Evolutionary conservation across 2,797 vertebrate genomes (phyloP).

Genomic region (Mus minutoides): DNA sequence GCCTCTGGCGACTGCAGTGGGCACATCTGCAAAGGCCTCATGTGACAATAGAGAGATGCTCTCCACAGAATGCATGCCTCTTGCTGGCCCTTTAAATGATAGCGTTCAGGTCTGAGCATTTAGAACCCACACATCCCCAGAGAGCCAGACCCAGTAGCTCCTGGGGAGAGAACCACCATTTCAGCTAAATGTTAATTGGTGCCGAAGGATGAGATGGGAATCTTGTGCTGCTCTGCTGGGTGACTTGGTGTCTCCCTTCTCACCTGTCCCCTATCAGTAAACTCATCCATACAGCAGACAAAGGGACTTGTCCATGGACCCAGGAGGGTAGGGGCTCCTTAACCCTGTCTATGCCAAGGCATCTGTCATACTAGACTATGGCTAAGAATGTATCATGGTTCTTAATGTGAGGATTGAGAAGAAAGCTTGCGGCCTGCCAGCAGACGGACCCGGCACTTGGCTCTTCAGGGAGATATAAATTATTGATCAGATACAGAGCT

Average conservation of each 20-base stretch:
- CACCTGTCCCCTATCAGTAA: background rate
- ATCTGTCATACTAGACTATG: no score
- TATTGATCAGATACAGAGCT: background rate
- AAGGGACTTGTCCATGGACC: background rate
- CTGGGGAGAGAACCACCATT: background rate
- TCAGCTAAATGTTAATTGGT: slow-evolving; percentile 63
- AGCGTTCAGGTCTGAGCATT: background rate
- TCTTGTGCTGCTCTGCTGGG: background rate
- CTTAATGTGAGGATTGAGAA: background rate
- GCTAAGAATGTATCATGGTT: fast-evolving
- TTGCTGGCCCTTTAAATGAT: slow-evolving; percentile 25
- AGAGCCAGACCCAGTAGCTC: slow-evolving; percentile 25
- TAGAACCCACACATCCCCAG: slow-evolving; percentile 3
- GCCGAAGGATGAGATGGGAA: background rate
- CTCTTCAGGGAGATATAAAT: background rate
- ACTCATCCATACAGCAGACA: background rate
- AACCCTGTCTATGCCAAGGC: background rate
- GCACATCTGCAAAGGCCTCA: background rate
- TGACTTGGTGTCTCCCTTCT: background rate
- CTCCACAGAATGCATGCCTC: background rate
- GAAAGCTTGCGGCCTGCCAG: background rate
- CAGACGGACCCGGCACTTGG: background rate
- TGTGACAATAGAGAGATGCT: background rate
- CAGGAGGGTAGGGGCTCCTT: background rate
- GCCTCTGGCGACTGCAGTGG: background rate